These are phyloP conservation scores for Magallana nippona DNA, from an alignment of 2,888 invertebrate genomes.

Conservation along the genomic window DNA sequence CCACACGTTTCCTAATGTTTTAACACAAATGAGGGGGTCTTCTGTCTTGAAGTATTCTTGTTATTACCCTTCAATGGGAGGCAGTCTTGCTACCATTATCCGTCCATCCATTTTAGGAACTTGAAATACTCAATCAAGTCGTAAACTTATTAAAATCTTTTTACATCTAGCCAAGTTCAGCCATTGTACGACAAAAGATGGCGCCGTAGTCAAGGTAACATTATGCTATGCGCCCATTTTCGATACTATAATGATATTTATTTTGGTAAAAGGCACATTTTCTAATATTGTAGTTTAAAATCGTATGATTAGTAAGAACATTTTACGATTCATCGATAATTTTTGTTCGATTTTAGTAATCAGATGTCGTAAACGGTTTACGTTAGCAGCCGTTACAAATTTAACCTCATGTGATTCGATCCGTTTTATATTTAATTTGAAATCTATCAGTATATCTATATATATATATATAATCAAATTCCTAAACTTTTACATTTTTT, in stretches of 20 bases:
- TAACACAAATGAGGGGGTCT: too few relatives aligned
- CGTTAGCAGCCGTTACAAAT: neutral
- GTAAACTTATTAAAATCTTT: neutral
- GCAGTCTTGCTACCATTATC: constrained; percentile 68
- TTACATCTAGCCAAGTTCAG: neutral
- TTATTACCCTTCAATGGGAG: constrained; percentile 70
- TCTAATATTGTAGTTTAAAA: too few relatives aligned
- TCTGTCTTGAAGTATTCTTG: neutral
- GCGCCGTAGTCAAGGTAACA: constrained; percentile 41
- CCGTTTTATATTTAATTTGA: neutral
- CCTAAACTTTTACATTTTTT: neutral
- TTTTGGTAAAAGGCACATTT: too few relatives aligned
- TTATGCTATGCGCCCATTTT: neutral
- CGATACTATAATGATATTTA: neutral
- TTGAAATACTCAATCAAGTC: too few relatives aligned
- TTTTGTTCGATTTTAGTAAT: too few relatives aligned
- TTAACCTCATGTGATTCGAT: neutral
- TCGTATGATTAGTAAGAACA: too few relatives aligned
- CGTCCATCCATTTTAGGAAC: constrained; percentile 54
- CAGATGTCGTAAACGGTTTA: neutral
- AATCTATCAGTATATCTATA: too few relatives aligned
- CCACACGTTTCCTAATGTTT: too few relatives aligned
- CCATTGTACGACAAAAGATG: constrained; percentile 32
- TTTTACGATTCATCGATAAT: neutral
- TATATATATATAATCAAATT: neutral